Base-by-base conservation (phyloP, 2,888 invertebrate genomes). In the Drosophila crucigera region DNA sequence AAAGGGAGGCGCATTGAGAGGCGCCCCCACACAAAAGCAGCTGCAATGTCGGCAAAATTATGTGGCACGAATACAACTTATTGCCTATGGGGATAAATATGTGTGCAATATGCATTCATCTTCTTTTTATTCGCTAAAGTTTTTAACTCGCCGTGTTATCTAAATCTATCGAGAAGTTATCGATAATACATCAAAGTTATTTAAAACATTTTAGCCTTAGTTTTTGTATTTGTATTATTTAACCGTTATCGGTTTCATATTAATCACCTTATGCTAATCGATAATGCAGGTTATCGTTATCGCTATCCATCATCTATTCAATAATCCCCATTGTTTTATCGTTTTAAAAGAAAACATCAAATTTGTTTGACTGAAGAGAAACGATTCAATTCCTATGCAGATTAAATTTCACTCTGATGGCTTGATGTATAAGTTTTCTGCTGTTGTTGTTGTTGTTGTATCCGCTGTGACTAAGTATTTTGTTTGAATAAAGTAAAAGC, bases 401-500 rank as follows among this genome's bases (percentile, higher is more conserved):
- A 74, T 84, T 76, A 89, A 83, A 89, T 86, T 89, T 86, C 87
- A 79, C 87, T 87, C 71, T 64, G 78, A 82, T 76, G 81, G 76
- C 76, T 81, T 76, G 69, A 35, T 65, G 64, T 64, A 7, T 39
- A n/a, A 14, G 59, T 39, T 53, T 62, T 22, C 47, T 49, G 55
- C 37, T 58, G 58, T 49, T 52, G 50, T 43, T 67, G 49, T 53
- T 49, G 52, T 19, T 59, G 55, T 68, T 53, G 65, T 80, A 41
- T 72, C 52, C 67, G 71, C 64, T 78, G 76, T 80, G 87, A 74
- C 83, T 82, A 68, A 75, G 75, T 78, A 75, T 78, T 84, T 83
- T 87, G 85, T 87, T 88, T 84, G 76, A 76, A 78, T 80, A 88
- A 89, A 87, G 87, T 87, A 87, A 87, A 87, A 87, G 87, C 90